These are phyloP conservation scores for Hemicentrotus pulcherrimus DNA, from an alignment of 35 echinoderm and acorn worm species.

Conservation along the genomic window DNA sequence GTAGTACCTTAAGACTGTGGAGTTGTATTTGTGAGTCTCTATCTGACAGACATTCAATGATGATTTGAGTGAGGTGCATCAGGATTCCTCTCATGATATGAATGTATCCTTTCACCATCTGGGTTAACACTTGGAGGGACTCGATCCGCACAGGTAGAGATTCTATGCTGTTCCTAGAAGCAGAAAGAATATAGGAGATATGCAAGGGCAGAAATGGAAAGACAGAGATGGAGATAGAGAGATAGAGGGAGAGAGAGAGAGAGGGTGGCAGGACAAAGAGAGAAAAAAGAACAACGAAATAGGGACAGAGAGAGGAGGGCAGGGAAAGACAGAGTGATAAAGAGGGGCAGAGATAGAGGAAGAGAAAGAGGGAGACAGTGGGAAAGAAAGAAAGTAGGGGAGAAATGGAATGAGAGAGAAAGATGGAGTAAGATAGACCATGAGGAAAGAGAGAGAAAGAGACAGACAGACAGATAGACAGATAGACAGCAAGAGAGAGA, in stretches of 20 bases:
- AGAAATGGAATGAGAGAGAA: too few species aligned
- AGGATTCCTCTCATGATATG: conserved; percentile 65
- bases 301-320: too few species aligned
- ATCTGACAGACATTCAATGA: conserved; percentile 78
- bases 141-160: conserved; percentile 90
- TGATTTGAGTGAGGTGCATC: conserved; percentile 55
- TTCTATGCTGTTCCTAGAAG: conserved; percentile 46
- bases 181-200: background rate
- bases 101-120: conserved; percentile 93
- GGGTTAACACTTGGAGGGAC: conserved; percentile 91
- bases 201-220: background rate
- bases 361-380: too few species aligned
- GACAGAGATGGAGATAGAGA: background rate
- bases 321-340: too few species aligned
- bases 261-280: background rate
- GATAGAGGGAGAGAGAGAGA: background rate
- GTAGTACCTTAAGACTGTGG: conserved; percentile 80
- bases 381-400: too few species aligned
- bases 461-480: too few species aligned
- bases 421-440: too few species aligned
- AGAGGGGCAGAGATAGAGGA: too few species aligned
- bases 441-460: too few species aligned
- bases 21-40: conserved; percentile 77
- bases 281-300: too few species aligned
- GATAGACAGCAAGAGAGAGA: too few species aligned